Base-by-base conservation (phyloP, 2,888 invertebrate genomes). In the Galerucella calmariensis region DNA sequence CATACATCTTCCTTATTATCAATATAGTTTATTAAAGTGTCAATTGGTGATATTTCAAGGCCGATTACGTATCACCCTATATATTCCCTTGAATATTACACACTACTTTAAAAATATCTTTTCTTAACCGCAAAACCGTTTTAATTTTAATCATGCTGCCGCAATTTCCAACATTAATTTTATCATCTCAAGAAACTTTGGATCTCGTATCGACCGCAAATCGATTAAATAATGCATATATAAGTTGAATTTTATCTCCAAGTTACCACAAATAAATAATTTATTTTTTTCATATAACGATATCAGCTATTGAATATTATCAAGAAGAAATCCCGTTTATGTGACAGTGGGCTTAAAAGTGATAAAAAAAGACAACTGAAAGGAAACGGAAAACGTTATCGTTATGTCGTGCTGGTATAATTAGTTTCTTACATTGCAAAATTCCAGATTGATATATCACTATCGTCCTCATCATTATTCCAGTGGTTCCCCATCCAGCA, bases 301-400 rank as follows among this genome's bases (percentile, higher is more conserved):
- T 72, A 71, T 41, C 71, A 58, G 11, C 48, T 72, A 72, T 67
- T 65, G 27, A 51, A 44, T 65, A 58, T 69, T 75, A 75, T 75
- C 72, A 69, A 62, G 62, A 75, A 75, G 75, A 75, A 75, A 69
- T 72, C 53, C 72, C 75, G 61, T 72, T 67, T 73, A 67, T 62
- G 63, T 65, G 71, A 68, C 70, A 72, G 70, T 72, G 59, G 67
- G 70, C 75, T 75, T 72, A 70, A 74, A 74, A 78, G 71, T 69
- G 80, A 78, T 81, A 82, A 82, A 76, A 74, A 80, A 77, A 78
- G 82, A 80, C 80, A 81, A 78, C 77, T 63, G 66, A 79, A 79
- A 80, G 83, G 83, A 83, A 83, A 80, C 83, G 83, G 83, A 83
- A 82, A 80, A 75, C 79, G 80, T 78, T 79, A 78, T 75, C 77